Conservation (phyloP, 2,113 vertebrate species). For the Ceyx cyanopectus region DNA sequence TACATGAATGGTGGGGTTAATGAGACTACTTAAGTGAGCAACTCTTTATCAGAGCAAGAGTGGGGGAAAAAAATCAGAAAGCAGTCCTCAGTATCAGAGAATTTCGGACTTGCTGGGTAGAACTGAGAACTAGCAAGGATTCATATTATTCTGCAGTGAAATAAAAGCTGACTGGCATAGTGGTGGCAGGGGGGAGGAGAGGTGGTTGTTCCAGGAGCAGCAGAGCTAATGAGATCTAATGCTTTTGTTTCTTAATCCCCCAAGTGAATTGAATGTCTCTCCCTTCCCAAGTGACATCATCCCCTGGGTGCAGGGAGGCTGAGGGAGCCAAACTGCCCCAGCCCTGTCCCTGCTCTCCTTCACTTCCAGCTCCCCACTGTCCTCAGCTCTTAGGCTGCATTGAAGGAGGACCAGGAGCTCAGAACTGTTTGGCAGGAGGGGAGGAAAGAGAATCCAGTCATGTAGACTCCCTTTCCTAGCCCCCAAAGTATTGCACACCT, state of each 20-base stretch:
- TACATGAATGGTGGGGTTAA: conserved; percentile 61
- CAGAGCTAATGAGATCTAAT: conserved; percentile 54
- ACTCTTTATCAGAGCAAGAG: conserved; percentile 3
- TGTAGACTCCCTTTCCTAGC: neutral
- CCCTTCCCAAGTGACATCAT: conserved; percentile 48
- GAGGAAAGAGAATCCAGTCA: neutral
- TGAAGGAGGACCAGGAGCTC: neutral
- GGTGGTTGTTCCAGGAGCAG: conserved; percentile 22
- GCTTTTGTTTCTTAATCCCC: conserved; percentile 64
- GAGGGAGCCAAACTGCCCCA: neutral
- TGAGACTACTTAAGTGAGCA: conserved; percentile 59
- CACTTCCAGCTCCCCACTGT: neutral
- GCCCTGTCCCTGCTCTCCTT: neutral
- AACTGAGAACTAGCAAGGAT: neutral
- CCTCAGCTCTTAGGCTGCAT: neutral
- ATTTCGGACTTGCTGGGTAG: conserved; percentile 25
- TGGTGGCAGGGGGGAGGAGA: neutral
- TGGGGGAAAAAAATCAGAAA: neutral
- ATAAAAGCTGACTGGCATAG: neutral
- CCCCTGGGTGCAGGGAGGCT: neutral
- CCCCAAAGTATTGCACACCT: neutral
- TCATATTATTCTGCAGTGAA: conserved; percentile 38
- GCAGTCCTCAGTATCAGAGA: conserved; percentile 3
- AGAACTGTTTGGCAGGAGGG: neutral
- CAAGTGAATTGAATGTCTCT: conserved; percentile 42